A percentile compares a stretch with the other conserved stretches of the same genome.
Conservation (phyloP, 1,140 invertebrate species). For the Eueides isabella region DNA sequence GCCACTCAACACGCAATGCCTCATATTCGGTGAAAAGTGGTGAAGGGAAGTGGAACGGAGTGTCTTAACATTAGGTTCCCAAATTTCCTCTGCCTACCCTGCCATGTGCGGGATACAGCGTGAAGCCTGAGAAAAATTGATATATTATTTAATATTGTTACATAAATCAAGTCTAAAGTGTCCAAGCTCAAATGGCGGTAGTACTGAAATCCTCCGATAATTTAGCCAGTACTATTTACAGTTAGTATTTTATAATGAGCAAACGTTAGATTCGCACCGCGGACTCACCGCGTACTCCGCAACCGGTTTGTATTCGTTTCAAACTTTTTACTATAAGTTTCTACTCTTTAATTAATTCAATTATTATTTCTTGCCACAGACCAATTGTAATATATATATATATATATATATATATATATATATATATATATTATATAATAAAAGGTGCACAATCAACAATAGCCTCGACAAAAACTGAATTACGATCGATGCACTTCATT, state of each 20-base stretch:
- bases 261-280: slow-evolving; percentile 13
- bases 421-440: slow-evolving; percentile 9
- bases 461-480: slow-evolving; percentile 2
- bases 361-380: slow-evolving; percentile 9
- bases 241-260: slow-evolving; percentile 12
- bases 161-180: background rate
- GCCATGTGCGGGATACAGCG: too few species aligned
- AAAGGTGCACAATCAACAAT: slow-evolving; percentile 13
- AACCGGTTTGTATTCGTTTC: slow-evolving; percentile 10
- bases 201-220: slow-evolving; percentile 5
- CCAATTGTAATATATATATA: background rate
- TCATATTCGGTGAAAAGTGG: too few species aligned
- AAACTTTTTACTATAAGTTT: slow-evolving; percentile 15
- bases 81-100: too few species aligned
- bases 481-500: slow-evolving; percentile 1
- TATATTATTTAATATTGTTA: background rate
- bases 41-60: too few species aligned
- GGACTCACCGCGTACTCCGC: slow-evolving; percentile 1
- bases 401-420: too few species aligned
- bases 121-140: too few species aligned
- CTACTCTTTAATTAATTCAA: slow-evolving; percentile 15
- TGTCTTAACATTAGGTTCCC: too few species aligned
- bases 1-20: too few species aligned
- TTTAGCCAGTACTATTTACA: slow-evolving; percentile 1
- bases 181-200: background rate